Evolutionary conservation across 2,888 invertebrate species (phyloP), one percentile per base, ranked within the genome.

Genomic region (Resseliella maxima): DNA sequence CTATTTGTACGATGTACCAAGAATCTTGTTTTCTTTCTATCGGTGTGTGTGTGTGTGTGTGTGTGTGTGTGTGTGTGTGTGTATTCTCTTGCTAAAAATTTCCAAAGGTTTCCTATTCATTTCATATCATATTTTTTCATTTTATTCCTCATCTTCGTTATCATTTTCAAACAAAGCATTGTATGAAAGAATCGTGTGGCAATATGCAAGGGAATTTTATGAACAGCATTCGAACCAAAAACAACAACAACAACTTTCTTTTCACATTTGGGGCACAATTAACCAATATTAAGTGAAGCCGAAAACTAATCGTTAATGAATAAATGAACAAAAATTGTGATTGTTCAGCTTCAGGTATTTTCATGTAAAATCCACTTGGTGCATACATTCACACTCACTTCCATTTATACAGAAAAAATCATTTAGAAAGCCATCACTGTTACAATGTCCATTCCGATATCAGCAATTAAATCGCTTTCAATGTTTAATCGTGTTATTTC

Each of bases 401-500:
- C n/a, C n/a, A n/a, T n/a, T n/a, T n/a, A 41, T 12, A 41, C 41
- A 2, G 18, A 18, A 8, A 50, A 50, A 50, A 50, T 50, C 46
- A 50, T 6, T 15, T 50, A 15, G 46, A 50, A 6, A 50, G 46
- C 18, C 18, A 12, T 12, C 41, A 5, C 41, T 41, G 41, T 12
- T 59, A 59, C 59, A 59, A 10, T 59, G 59, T 59, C 15, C 10
- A 50, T 50, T 10, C 21, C 15, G 21, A 2, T 18, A 21, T 59
- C 59, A 59, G 15, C 59, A 59, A 59, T 59, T 59, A 59, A 59
- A 59, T 24, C 24, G n/a, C 59, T n/a, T 59, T 59, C 59, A 59
- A 24, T 59, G 59, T 59, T 59, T 24, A 24, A 59, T n/a, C 59
- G 59, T 24, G n/a, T 59, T 59, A 1, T 18, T 15, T 50, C 46